A percentile compares a stretch with the other conserved stretches of the same genome.
Evolutionary conservation across 64 coral and sea anemone species (phyloP).

Genomic region (Montipora capricornis): DNA sequence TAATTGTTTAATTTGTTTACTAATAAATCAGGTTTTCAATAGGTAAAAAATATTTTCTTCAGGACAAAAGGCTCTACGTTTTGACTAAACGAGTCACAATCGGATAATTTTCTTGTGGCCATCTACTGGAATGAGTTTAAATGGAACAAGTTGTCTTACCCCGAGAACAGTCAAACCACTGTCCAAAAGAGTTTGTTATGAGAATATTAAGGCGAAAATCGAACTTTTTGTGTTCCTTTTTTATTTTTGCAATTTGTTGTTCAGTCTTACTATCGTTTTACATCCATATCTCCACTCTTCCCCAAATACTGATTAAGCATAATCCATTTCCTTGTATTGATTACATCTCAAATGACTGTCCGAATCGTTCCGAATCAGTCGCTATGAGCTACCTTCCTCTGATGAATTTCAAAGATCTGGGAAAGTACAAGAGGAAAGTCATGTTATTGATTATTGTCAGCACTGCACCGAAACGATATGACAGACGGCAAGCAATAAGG

Average conservation of each 20-base stretch:
- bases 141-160: too few species aligned
- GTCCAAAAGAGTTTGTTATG: not conserved
- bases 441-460: slow-evolving; percentile 12
- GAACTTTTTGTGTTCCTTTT: not conserved
- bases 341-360: not conserved
- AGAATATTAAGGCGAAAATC: not conserved
- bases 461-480: slow-evolving; percentile 2
- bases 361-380: not conserved
- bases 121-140: too few species aligned
- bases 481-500: slow-evolving; percentile 17
- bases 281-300: not conserved
- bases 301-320: not conserved
- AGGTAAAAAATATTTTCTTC: too few species aligned
- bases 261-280: not conserved
- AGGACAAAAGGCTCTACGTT: too few species aligned
- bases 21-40: too few species aligned
- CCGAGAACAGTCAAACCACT: too few species aligned
- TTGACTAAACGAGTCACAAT: too few species aligned
- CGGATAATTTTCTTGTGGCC: too few species aligned
- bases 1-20: too few species aligned
- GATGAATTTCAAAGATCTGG: slow-evolving; percentile 7
- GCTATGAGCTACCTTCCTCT: too few species aligned
- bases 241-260: not conserved
- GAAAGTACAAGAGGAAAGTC: not conserved
- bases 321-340: not conserved